Evolutionary conservation across 2,113 vertebrate genomes (phyloP), one percentile per base, ranked within the genome.

Genomic region (Barnardius zonarius): DNA sequence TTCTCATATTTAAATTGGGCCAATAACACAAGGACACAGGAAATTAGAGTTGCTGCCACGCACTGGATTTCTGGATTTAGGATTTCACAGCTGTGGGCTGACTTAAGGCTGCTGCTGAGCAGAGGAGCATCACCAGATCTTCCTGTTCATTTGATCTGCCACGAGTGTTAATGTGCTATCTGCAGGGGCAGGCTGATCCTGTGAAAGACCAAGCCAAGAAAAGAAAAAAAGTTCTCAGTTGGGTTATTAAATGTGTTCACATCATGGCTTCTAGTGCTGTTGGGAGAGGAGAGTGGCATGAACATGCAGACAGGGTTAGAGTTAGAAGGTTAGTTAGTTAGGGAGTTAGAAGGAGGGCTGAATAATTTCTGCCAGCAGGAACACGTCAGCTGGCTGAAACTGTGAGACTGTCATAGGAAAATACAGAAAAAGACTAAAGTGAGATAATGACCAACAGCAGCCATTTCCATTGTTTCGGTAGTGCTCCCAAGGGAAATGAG

Each of bases 381-480:
- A 27, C 22, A 35, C 1, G 2, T 55, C 39, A 0, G 0, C 67
- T 63, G 67, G 24, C 46, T 87, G 66, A 39, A 81, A 41, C 49
- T 52, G 43, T 41, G 83, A 83, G 43, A 59, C 10, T 30, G 44
- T 19, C 61, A 20, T 1, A 48, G 73, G 43, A 49, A 73, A 80
- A 77, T 19, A 27, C 27, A 28, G 33, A 24, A 76, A 57, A 74
- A 35, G n/a, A 9, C 13, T 62, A 0, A 31, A 23, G 44, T 23
- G 81, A 74, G 46, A 52, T 44, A 8, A 22, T n/a, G 39, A 72
- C 46, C 69, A 17, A 3, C 5, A 67, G 64, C 78, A 67, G 24
- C 43, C 67, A n/a, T 59, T 57, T 59, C 80, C 22, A 5, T 13
- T 46, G 57, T 64, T 67, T 92, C 75, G 80, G 69, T 27, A 22